These are phyloP conservation scores for Sitta europaea DNA, from an alignment of 2,113 vertebrate genomes.

Conservation along the genomic window DNA sequence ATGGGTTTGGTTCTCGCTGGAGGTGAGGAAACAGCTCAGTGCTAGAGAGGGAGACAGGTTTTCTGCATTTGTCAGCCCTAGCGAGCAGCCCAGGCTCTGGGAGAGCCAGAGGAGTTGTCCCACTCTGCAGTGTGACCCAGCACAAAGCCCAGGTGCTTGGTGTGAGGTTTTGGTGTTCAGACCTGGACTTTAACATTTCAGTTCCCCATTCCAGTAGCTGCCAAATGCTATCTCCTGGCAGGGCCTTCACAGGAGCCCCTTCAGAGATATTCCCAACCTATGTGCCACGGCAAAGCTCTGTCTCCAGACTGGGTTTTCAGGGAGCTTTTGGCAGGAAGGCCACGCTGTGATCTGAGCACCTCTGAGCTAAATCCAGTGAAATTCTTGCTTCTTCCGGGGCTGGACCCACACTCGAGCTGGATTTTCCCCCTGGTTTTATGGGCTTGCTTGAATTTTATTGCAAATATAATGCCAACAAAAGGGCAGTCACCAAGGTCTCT, in stretches of 20 bases:
- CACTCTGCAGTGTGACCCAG: fast-evolving
- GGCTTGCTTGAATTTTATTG: neutral
- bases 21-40: neutral
- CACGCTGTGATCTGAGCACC: neutral
- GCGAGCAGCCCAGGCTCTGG: neutral
- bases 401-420: fast-evolving
- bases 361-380: neutral
- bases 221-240: fast-evolving
- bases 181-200: neutral
- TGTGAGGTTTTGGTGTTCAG: neutral
- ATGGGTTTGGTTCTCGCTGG: fast-evolving
- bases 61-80: neutral
- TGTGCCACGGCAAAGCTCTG: neutral
- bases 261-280: neutral
- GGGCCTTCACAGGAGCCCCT: neutral
- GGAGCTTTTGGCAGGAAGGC: neutral
- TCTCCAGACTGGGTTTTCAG: neutral
- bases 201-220: neutral
- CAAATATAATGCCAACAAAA: neutral
- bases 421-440: neutral
- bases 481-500: neutral
- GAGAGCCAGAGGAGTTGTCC: neutral
- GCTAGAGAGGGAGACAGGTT: neutral
- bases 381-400: neutral
- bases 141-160: neutral